Base-by-base conservation (phyloP, 2,888 invertebrate genomes). In the Nomada goodeniana region DNA sequence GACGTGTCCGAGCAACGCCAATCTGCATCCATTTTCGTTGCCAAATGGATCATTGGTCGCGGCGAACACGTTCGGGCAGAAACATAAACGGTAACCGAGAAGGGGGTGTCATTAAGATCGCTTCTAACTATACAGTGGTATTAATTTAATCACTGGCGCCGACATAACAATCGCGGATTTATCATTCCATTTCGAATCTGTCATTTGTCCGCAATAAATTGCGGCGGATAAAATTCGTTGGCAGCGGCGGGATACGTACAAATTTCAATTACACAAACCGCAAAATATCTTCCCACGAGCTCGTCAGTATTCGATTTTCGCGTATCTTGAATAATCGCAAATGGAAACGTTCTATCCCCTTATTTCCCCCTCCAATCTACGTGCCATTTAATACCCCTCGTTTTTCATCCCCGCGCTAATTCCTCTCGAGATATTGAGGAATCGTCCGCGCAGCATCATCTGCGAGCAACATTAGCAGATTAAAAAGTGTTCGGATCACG, bases 1-100 rank as follows among this genome's bases (percentile, higher is more conserved):
- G 26, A 57, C 72, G 64, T 47, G 64, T 47, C 47, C 26, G 55
- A 47, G 55, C 64, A 64, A 47, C 47, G 20, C 29, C 64, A 47
- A 74, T 74, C 67, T 59, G 74, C 67, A 50, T 74, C 59, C 36
- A 74, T 67, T 74, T 52, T 26, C 18, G 5, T 15, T 15, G 64
- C 47, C 5, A 29, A 59, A 26, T 13, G 5, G 18, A 53, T 44
- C 13, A 1, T 10, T 26, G 2, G 29, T 11, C 11, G 11, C 18
- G n/a, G 9, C 10, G 7, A 20, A 50, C 29, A n/a, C 29, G 4
- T n/a, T 36, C n/a, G 2, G 2, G 11, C 0, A 23, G 13, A 11
- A 52, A 9, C 11, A 3, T 29, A 61, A 52, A 60, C 18, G 29
- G 36, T 50, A n/a, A 26, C 11, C 11, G 18, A 42, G 10, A 67